Conservation (phyloP, 2,113 vertebrate genomes). For the Prunella fulvescens region DNA sequence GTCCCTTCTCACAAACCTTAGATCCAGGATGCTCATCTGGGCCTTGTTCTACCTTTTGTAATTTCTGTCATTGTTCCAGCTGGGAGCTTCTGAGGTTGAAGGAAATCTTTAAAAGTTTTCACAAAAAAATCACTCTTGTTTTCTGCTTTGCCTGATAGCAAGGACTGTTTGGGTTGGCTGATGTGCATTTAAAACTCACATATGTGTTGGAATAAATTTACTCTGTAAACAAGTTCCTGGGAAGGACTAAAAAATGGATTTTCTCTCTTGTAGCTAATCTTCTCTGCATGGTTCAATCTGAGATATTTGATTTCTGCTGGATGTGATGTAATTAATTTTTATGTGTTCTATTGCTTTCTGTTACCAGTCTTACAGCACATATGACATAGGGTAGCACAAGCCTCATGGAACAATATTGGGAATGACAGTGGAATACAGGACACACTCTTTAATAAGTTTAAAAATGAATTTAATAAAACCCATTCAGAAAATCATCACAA, state of each 20-base stretch:
- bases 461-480: not conserved
- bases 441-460: not conserved
- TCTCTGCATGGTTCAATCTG: not conserved
- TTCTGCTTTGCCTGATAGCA: not conserved
- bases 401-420: not conserved
- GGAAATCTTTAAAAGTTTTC: not conserved
- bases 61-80: not conserved
- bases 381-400: not conserved
- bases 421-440: not conserved
- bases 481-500: not conserved
- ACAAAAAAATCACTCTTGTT: not conserved
- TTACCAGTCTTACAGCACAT: not conserved
- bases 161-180: not conserved
- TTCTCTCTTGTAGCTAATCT: not conserved
- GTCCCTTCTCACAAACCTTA: not conserved
- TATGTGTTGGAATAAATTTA: not conserved
- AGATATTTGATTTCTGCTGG: not conserved
- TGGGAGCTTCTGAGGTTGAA: not conserved
- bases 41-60: not conserved
- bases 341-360: not conserved
- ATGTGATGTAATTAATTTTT: not conserved
- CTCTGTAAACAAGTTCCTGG: not conserved
- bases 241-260: not conserved
- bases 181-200: not conserved
- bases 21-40: not conserved